Evolutionary conservation across 2,888 invertebrate genomes (phyloP), one percentile per base, ranked within the genome.

Genomic region (Leptogaster cylindrica): DNA sequence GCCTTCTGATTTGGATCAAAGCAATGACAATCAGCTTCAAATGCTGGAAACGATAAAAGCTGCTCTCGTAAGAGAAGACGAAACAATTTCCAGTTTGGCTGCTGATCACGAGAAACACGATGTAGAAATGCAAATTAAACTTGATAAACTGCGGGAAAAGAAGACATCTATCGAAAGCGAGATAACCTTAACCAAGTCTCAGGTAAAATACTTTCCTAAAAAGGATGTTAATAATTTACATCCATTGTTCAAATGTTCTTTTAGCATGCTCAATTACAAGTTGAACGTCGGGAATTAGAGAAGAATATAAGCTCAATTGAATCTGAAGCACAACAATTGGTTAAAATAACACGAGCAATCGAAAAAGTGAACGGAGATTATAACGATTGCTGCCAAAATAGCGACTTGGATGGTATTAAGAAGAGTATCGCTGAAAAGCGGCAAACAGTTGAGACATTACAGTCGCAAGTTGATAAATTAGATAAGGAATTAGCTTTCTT

Each of bases 161-260:
- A 80, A 86, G 77, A 85, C 88, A 0, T 84, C 86, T 69, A 83
- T 88, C 33, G 88, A 89, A 75, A 89, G 89, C 76, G 87, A 87
- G 74, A 85, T 89, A 66, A 78, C 82, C 2, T 82, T 86, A 14
- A 89, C 89, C 75, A 84, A 84, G 66, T 76, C 76, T 23, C 78
- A 78, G 55, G 72, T 73, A 70, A 1, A 28, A 12, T 7, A 2
- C 27, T 50, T 50, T 14, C 31, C 12, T 14, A n/a, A n/a, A n/a
- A n/a, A n/a, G n/a, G n/a, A n/a, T n/a, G 10, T 25, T n/a, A 50
- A 27, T 28, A 14, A 6, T 8, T 16, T n/a, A n/a, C n/a, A n/a
- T n/a, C n/a, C n/a, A n/a, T n/a, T n/a, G n/a, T n/a, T 18, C n/a
- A 25, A 39, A n/a, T 18, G 36, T 25, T 36, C 16, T 67, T 48